Percentiles rank a stretch among this genome's conserved stretches.
Conservation (phyloP, 2,888 invertebrate genomes). For the Troides helena region DNA sequence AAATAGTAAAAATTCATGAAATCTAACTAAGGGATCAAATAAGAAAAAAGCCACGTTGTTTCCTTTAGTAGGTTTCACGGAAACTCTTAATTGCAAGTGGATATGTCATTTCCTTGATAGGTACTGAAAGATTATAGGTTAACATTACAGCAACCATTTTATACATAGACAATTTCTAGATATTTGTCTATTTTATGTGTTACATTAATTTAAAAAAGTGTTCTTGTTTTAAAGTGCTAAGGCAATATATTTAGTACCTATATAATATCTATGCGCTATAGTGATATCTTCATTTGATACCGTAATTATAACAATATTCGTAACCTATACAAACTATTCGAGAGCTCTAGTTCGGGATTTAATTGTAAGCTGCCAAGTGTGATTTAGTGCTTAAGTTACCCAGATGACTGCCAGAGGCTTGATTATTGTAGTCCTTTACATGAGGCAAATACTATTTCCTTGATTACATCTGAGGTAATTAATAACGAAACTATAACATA, state of each 20-base stretch:
- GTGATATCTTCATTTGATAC: neutral
- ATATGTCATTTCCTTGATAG: too few species aligned
- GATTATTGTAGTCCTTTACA: slow-evolving; percentile 1
- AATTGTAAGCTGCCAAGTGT: neutral
- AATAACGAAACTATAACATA: neutral
- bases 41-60: too few species aligned
- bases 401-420: neutral
- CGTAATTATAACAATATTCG: neutral
- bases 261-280: neutral
- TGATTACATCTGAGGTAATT: neutral
- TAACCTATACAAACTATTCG: neutral
- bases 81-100: too few species aligned
- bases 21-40: too few species aligned
- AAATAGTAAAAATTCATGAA: too few species aligned
- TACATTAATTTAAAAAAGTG: too few species aligned
- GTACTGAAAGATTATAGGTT: too few species aligned
- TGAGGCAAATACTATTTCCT: neutral
- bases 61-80: too few species aligned
- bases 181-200: too few species aligned
- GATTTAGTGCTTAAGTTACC: slow-evolving; percentile 1
- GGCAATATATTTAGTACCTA: neutral
- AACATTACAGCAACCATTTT: too few species aligned
- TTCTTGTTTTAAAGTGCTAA: neutral
- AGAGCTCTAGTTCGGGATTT: neutral
- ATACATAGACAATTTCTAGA: too few species aligned